A percentile compares a stretch with the other conserved stretches of the same genome.
Conservation (phyloP, 2,888 invertebrate species). For the Linnaemya tessellans region DNA sequence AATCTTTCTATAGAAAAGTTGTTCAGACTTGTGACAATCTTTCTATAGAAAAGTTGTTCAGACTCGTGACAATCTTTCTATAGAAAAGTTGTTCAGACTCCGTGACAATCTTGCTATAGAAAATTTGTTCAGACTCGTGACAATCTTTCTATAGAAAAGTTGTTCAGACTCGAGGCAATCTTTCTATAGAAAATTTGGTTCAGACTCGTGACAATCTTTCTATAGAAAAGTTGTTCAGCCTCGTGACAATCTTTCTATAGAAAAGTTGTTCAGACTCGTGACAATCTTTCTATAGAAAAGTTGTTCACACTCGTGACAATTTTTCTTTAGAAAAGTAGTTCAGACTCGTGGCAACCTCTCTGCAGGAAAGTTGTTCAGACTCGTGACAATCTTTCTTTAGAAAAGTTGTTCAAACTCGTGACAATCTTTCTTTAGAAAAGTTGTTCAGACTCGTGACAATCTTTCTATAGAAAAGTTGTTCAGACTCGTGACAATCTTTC, state of each 20-base stretch:
- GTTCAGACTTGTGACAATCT: neutral
- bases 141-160: neutral
- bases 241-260: neutral
- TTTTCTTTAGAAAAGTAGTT: too few species aligned
- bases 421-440: neutral
- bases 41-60: neutral
- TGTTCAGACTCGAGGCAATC: neutral
- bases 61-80: neutral
- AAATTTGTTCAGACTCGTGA: neutral
- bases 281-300: neutral
- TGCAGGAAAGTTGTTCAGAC: neutral
- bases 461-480: too few species aligned
- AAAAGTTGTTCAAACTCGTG: neutral
- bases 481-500: too few species aligned
- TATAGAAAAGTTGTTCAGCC: neutral
- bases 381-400: neutral
- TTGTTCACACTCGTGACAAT: neutral
- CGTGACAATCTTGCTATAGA: neutral
- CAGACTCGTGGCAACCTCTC: too few species aligned
- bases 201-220: neutral
- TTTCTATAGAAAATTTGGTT: neutral
- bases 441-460: neutral
- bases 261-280: neutral
- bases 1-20: neutral
- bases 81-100: neutral